Percentiles rank a stretch among this genome's conserved stretches.
These are phyloP conservation scores for Malurus melanocephalus DNA, from an alignment of 2,113 vertebrate genomes.

Conservation along the genomic window DNA sequence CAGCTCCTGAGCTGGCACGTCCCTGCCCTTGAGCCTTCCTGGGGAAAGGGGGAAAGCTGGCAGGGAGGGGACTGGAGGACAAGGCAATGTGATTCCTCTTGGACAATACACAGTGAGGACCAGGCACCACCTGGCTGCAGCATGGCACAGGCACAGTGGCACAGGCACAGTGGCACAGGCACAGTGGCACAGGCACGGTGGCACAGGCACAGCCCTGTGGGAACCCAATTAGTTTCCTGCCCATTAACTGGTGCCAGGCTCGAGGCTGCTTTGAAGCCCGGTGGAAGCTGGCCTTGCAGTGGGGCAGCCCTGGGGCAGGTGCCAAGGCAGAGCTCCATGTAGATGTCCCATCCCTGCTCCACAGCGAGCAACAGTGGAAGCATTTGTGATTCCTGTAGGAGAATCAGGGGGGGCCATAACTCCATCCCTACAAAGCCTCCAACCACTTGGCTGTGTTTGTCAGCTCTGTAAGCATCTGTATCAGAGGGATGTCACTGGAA, in stretches of 20 bases:
- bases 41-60: not conserved
- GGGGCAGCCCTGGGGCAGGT: not conserved
- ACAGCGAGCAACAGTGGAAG: not conserved
- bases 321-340: rapidly evolving
- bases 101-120: rapidly evolving
- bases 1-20: not conserved
- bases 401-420: rapidly evolving
- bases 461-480: not conserved
- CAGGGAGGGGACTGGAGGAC: not conserved
- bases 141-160: not conserved
- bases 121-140: not conserved
- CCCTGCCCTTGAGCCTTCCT: not conserved
- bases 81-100: rapidly evolving
- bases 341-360: not conserved
- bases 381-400: not conserved
- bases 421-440: not conserved
- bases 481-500: not conserved
- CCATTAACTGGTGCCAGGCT: not conserved
- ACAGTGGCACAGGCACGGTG: not conserved
- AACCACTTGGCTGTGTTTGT: not conserved
- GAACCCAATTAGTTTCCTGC: not conserved
- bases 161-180: not conserved
- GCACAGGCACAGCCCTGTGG: not conserved
- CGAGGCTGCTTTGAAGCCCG: not conserved
- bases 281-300: not conserved